phyloP scores from a whole-genome alignment of 2,888 invertebrate genomes.

The Abrostola tripartita region DNA sequence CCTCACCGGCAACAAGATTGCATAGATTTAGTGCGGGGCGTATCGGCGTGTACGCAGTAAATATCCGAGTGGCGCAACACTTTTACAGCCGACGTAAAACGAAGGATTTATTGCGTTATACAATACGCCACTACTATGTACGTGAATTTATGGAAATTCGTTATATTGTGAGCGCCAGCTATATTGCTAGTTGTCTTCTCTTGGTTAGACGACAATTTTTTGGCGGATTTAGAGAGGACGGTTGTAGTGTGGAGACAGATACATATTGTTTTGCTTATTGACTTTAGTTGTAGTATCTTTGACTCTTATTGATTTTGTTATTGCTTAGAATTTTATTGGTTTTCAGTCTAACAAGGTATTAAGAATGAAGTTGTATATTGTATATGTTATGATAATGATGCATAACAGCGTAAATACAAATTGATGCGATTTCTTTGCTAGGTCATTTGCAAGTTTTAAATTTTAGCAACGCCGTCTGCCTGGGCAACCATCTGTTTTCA shows the following conservation, averaged over 20 bases:
- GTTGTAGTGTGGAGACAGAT: background rate
- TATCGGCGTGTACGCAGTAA: constrained; percentile 31
- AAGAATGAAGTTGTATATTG: no score
- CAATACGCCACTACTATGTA: constrained; percentile 43
- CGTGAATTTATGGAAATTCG: constrained; percentile 41
- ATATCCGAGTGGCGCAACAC: constrained; percentile 55
- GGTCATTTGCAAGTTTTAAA: background rate
- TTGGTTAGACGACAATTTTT: background rate
- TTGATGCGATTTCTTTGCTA: background rate
- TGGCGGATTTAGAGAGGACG: background rate
- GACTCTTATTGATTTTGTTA: no score
- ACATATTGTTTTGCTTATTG: background rate
- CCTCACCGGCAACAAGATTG: constrained; percentile 32
- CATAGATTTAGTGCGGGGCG: constrained; percentile 35
- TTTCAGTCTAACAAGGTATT: no score
- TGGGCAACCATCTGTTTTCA: constrained; percentile 7
- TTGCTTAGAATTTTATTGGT: no score
- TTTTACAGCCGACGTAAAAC: constrained; percentile 56
- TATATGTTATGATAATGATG: no score
- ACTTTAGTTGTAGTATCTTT: background rate
- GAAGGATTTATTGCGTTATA: constrained; percentile 53
- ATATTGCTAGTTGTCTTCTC: constrained; percentile 7
- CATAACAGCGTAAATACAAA: background rate
- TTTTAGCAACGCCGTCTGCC: background rate
- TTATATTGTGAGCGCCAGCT: background rate